A percentile compares a stretch with the other conserved stretches of the same genome.
These are phyloP conservation scores for Aphelenchoides besseyi DNA, from an alignment of 1,140 invertebrate genomes.

Conservation along the genomic window DNA sequence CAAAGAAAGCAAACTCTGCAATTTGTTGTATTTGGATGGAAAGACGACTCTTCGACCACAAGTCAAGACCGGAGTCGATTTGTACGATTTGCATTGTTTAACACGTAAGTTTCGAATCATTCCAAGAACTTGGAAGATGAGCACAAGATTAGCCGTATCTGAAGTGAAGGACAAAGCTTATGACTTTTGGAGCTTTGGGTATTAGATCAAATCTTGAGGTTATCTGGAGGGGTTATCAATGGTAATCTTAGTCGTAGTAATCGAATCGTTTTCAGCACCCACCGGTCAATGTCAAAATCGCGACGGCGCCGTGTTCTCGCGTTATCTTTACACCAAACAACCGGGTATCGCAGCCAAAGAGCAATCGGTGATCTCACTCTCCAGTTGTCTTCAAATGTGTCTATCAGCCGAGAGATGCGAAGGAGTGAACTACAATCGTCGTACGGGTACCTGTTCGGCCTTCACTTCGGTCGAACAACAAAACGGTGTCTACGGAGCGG, in stretches of 20 bases:
- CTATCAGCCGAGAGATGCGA: conserved; percentile 35
- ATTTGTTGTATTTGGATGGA: conserved; percentile 60
- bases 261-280: no score
- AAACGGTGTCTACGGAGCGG: conserved; percentile 14
- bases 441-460: conserved; percentile 53
- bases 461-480: conserved; percentile 51
- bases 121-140: no score
- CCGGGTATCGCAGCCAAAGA: conserved; percentile 47
- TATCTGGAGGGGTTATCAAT: no score
- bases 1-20: conserved; percentile 52
- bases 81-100: conserved; percentile 60
- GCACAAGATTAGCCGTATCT: no score
- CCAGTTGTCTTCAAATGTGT: conserved; percentile 55
- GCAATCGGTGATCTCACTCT: conserved; percentile 47
- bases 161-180: no score
- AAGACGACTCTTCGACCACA: conserved; percentile 56
- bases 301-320: conserved; percentile 55
- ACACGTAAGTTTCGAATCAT: conserved; percentile 39
- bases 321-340: conserved; percentile 59
- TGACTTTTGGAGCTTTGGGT: no score
- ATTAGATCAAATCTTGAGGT: no score
- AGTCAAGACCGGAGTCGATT: conserved; percentile 54
- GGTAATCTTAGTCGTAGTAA: no score
- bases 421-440: conserved; percentile 63
- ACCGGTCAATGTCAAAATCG: conserved; percentile 51